Evolutionary conservation across 2,797 vertebrate species (phyloP), one percentile per base, ranked within the genome.

Genomic region (Pelochelys cantorii): DNA sequence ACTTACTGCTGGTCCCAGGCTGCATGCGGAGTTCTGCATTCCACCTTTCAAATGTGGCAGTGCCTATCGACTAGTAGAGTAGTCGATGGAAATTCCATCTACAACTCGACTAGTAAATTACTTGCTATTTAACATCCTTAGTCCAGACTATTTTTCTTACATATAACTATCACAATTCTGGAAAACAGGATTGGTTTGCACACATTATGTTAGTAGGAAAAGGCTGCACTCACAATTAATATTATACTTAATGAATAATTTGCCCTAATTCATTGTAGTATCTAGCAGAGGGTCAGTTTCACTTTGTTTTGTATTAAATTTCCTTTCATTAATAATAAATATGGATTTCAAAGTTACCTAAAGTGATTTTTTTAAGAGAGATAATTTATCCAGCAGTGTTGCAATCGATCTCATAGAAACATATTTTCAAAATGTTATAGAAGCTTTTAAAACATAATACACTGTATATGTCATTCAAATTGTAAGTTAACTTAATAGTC

Each of bases 371-470:
- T 55, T 59, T 55, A 89, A 77, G 23, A 85, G 17, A 31, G 42
- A 37, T 8, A 71, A 18, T 60, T 78, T 79, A 68, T 7, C 14
- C 23, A 68, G 8, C 59, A 3, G 3, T 81, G 4, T 60, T 89
- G 8, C 11, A 84, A 57, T 71, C 4, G 10, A 31, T 59, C n/a
- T 15, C 83, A 62, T 54, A 48, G 62, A 83, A 57, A 87, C 29
- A 62, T 79, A 62, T 42, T n/a, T 65, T 79, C 29, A 54, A 65
- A 65, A 11, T 13, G 37, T 78, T 27, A 89, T 57, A 85, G 52
- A 85, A 56, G 81, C 13, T 68, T 48, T 82, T 84, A 84, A 94
- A 94, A 71, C 79, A 90, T n/a, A 2, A 48, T 62, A 81, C 84
- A 75, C 7, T 29, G 37, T 88, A 27, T 83, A 79, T 68, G 3